phyloP scores from a whole-genome alignment of 2,888 invertebrate genomes.

The Pandemis cinnamomeana region DNA sequence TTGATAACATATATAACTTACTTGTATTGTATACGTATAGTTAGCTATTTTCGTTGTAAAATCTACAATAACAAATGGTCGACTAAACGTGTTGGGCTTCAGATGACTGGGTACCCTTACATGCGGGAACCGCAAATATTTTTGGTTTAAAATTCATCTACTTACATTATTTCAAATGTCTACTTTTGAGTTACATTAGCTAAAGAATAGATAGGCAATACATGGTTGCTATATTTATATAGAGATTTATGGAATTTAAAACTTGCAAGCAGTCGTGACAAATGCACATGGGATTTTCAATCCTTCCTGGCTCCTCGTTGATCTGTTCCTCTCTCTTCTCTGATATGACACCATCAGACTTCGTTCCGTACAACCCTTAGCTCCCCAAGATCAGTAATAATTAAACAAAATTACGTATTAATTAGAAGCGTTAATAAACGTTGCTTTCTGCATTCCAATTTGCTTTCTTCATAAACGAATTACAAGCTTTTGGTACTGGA shows the following conservation, averaged over 20 bases:
- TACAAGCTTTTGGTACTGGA: background rate
- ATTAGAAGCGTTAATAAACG: background rate
- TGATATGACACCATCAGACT: constrained; percentile 68
- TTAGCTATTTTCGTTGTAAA: constrained; percentile 78
- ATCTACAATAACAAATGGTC: constrained; percentile 74
- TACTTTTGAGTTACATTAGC: constrained; percentile 59
- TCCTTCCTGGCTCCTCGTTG: constrained; percentile 26
- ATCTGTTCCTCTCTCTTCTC: constrained; percentile 53
- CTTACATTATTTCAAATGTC: constrained; percentile 54
- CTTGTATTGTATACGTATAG: constrained; percentile 53
- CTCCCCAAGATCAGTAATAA: constrained; percentile 40
- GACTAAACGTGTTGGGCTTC: constrained; percentile 24
- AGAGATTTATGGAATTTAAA: constrained; percentile 32
- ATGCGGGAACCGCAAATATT: constrained; percentile 22
- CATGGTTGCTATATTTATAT: constrained; percentile 36
- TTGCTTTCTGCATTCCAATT: background rate
- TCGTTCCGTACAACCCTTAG: constrained; percentile 46
- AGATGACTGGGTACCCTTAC: constrained; percentile 7
- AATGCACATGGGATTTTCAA: constrained; percentile 35
- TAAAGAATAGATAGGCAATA: constrained; percentile 53
- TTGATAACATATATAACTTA: constrained; percentile 35
- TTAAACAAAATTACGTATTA: constrained; percentile 2
- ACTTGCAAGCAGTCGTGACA: constrained; percentile 27
- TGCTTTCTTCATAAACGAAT: background rate
- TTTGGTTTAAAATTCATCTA: constrained; percentile 53